These are phyloP conservation scores for Sebastes jordani DNA, from an alignment of 2,797 vertebrate species.

Conservation along the genomic window DNA sequence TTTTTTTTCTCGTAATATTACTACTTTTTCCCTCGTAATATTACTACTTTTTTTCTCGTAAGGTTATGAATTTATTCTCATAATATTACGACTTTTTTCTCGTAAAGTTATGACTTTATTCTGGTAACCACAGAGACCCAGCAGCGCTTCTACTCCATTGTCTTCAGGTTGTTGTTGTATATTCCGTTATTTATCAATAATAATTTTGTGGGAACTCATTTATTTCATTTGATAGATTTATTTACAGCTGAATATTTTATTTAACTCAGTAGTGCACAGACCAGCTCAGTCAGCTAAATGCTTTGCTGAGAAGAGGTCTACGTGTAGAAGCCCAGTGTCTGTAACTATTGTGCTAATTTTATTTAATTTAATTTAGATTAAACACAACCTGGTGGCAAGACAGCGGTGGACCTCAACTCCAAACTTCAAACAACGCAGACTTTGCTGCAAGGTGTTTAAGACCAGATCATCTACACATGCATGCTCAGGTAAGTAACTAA, in stretches of 20 bases:
- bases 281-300: neutral
- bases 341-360: neutral
- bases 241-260: neutral
- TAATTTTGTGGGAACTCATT: neutral
- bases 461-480: neutral
- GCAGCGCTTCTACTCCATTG: too few relatives aligned
- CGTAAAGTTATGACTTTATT: too few relatives aligned
- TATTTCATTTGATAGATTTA: neutral
- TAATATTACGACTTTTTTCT: too few relatives aligned
- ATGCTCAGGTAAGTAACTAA: slow-evolving; percentile 1
- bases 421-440: neutral
- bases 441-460: neutral
- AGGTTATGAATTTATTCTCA: too few relatives aligned
- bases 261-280: neutral
- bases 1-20: too few relatives aligned
- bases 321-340: neutral
- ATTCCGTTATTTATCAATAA: neutral
- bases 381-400: neutral
- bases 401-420: neutral
- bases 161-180: neutral
- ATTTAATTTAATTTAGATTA: neutral
- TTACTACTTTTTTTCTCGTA: too few relatives aligned
- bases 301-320: neutral
- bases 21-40: too few relatives aligned
- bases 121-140: too few relatives aligned